Evolutionary conservation across 37 sponge, comb jelly and placozoan species (phyloP), one percentile per base, ranked within the genome.

Genomic region (Aplysina aerophoba): DNA sequence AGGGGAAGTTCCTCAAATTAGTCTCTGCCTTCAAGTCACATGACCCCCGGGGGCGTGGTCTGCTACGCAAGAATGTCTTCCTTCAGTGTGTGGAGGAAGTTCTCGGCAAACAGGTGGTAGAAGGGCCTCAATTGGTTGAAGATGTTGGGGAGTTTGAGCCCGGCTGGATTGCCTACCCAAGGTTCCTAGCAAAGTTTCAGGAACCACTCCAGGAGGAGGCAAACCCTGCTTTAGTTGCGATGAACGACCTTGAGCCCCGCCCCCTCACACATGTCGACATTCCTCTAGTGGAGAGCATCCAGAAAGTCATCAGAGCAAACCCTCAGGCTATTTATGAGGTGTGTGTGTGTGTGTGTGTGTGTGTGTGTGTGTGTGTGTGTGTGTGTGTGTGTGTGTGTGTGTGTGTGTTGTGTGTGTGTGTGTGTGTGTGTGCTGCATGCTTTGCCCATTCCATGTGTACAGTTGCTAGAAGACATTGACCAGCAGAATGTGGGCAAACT

Each of bases 181-280:
- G 38, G 44, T 89, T 89, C 55, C 74, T 89, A 31, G 64, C 81
- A 24, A 80, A 84, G 82, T 89, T 89, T 85, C 82, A 89, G 39
- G 31, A 55, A 14, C 34, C 57, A 30, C 24, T 41, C 50, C 50
- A 44, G 50, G 50, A 44, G 50, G 50, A 44, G 50, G 50, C 6
- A 44, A 44, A 11, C 50, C 50, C 50, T 44, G 50, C 50, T 8
- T 44, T 44, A 44, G 8, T 44, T 44, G 8, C 50, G 8, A 11
- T 8, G 8, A 8, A 11, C 6, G 50, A 44, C 50, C 50, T 44
- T 44, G 50, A 44, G 50, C 3, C 50, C 50, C 50, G 50, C 50
- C 50, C 8, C 50, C 50, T 44, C 50, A 44, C 50, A 44, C 50
- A 44, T 44, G 50, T 44, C 3, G 50, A 8, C 50, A 44, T 44